phyloP scores from a whole-genome alignment of 2,113 vertebrate species.

The Scalopus aquaticus region DNA sequence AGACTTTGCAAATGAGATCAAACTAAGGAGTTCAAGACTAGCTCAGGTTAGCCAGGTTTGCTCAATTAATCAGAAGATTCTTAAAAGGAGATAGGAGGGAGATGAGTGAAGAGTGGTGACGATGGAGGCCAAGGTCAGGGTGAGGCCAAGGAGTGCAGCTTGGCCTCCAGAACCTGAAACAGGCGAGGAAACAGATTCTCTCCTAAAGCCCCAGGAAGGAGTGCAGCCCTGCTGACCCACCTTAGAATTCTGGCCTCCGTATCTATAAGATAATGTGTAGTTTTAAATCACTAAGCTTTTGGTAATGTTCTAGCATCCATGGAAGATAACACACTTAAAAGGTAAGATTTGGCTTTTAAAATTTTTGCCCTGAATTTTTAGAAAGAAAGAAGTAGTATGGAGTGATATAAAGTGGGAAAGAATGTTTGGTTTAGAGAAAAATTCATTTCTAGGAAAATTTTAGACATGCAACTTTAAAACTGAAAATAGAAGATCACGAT shows the following conservation, averaged over 20 bases:
- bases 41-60: not conserved
- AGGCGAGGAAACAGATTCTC: not conserved
- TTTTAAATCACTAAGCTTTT: not conserved
- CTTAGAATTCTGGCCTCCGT: not conserved
- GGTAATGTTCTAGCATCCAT: not conserved
- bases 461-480: not conserved
- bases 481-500: not conserved
- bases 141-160: rapidly evolving
- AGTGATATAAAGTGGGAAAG: not conserved
- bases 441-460: slow-evolving; percentile 39
- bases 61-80: not conserved
- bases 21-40: not conserved
- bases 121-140: too few relatives aligned
- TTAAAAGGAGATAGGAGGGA: not conserved
- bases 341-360: not conserved
- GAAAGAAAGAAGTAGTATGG: not conserved
- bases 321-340: not conserved
- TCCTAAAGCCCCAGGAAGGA: not conserved
- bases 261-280: not conserved
- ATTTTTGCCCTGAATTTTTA: not conserved
- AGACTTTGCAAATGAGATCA: not conserved
- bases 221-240: too few relatives aligned
- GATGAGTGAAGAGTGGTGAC: not conserved
- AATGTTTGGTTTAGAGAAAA: not conserved
- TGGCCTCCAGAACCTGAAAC: not conserved